Base-by-base conservation (phyloP, 2,797 vertebrate species). In the Mormyrus hasselquistii region DNA sequence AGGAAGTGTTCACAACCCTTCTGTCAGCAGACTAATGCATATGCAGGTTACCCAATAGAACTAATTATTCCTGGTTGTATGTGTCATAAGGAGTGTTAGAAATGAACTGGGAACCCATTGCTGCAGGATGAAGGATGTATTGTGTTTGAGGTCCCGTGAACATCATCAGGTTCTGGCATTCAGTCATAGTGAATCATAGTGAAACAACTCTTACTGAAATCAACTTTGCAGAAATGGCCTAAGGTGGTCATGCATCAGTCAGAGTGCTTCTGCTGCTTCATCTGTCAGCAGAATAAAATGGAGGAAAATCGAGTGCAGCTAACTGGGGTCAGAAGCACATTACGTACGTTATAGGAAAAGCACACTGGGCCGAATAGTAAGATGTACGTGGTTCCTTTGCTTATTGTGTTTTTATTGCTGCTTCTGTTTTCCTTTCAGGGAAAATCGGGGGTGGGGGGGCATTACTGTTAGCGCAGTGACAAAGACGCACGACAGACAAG, bases 51-150 rank as follows among this genome's bases (percentile, higher is more conserved):
- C 69, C 14, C 34, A 76, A 19, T 41, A 76, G 69, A 76, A 76
- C 34, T 76, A 79, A 44, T n/a, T 79, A 79, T 79, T 79, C 14
- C 19, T 79, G 73, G 73, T 44, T 79, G 38, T 44, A 41, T 41
- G 73, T 44, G 73, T 79, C 38, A 79, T 44, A 79, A 79, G 38
- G 2, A 79, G 34, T 44, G 73, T 44, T 79, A 44, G 16, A n/a
- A 79, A 6, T n/a, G 38, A 79, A 41, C 73, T n/a, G 16, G 38
- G 5, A 41, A 3, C 73, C 73, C 38, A 79, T 10, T 79, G 34
- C 73, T 79, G 73, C 73, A 41, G 73, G 73, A 79, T 44, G 73
- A 79, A 79, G 73, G 38, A 79, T 79, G 73, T 44, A 19, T 79
- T 79, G 73, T 79, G 73, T 79, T 79, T 19, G 73, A 44, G 38